Base-by-base conservation (phyloP, 2,888 invertebrate species). In the Pristionchus mayeri region DNA sequence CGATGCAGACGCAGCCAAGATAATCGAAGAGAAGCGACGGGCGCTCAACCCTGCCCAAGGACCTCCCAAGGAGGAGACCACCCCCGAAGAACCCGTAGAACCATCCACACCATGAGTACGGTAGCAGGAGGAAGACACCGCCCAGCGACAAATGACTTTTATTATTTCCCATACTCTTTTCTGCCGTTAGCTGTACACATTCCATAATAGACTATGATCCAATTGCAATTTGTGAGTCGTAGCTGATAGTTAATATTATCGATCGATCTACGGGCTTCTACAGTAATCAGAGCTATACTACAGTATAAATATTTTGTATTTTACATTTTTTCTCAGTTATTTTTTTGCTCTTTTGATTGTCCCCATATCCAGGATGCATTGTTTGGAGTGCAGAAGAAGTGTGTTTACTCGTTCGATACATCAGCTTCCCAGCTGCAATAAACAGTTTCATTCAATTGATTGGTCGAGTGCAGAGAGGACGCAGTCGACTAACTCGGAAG, bases 91-190 rank as follows among this genome's bases (percentile, higher is more conserved):
- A 40, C 71, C 71, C 2, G n/a, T 3, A n/a, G 71, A 71, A 24
- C 71, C 71, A 71, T 71, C 71, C n/a, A 71, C 71, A 0, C 71
- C 71, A n/a, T 71, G 71, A 71, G 67, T 44, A 71, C 71, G 71
- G 71, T 71, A 71, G 44, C 24, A 37, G 44, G 40, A n/a, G n/a
- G n/a, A n/a, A n/a, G n/a, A 54, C 37, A 67, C 67, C 60, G 18
- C 11, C 63, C 16, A 71, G 37, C 71, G 71, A 44, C 24, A 44
- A 71, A n/a, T 71, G 71, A 44, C 40, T 44, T 1, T 44, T 44
- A 9, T 44, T 44, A 13, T 44, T 6, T 44, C 7, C 13, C 7
- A 44, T 24, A 6, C 30, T 34, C 63, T 34, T 34, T 63, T 63
- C 34, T 60, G 60, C n/a, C n/a, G n/a, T n/a, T n/a, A n/a, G n/a